Evolutionary conservation across 2,797 vertebrate genomes (phyloP), one percentile per base, ranked within the genome.

Genomic region (Spondyliosoma cantharus): DNA sequence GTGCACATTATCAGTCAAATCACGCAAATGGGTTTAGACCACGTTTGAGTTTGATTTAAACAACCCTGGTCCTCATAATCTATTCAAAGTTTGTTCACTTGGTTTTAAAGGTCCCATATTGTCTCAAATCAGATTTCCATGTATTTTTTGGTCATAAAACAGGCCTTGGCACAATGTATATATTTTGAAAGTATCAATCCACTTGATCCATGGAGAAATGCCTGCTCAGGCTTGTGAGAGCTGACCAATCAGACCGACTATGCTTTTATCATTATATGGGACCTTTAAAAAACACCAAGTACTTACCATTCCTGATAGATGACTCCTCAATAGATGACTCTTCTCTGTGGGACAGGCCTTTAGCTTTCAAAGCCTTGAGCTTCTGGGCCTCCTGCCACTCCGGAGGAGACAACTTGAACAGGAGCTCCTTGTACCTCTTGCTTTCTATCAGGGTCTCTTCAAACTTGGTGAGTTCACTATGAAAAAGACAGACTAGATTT

Each of bases 381-480:
- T 80, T 71, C 27, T 93, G 93, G 7, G 92, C 72, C 7, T 97
- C 91, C 83, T 95, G 88, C 97, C 97, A 98, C 77, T 97, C 96
- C 42, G 90, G 91, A 13, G 97, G 97, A 13, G 96, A 97, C 25
- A 99, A 79, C 65, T 95, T 94, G 49, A 96, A 95, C 57, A 99
- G 95, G 81, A 99, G 96, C 22, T 97, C 93, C 83, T 93, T 95
- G 92, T 96, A 97, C 72, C 80, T 80, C 57, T 86, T 96, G 85
- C 96, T 97, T 70, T 97, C 96, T 16, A 81, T 84, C 79, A 99
- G 87, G n/a, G 77, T 95, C 49, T 97, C 96, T 86, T 96, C 95
- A 1, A 92, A 87, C 67, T 90, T 96, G 71, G 90, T 89, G 59
- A 98, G 93, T 13, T 98, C 97, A 17, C 98, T 99, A 37, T 53